Conservation (phyloP, 2,888 invertebrate genomes). For the Trileptium ribeirensis region DNA sequence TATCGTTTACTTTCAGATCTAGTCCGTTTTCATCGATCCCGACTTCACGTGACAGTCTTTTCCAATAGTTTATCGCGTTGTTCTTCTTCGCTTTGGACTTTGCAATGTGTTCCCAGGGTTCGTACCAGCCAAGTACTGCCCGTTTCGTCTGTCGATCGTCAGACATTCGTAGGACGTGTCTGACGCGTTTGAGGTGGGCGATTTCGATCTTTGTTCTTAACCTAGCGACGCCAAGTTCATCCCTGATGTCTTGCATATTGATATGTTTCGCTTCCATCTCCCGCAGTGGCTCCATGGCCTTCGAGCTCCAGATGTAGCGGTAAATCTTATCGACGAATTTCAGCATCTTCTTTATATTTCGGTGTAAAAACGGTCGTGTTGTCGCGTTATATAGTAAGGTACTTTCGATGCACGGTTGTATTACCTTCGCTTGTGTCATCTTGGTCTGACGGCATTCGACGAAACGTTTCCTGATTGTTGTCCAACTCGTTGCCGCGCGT, state of each 20-base stretch:
- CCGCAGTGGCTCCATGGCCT: not conserved
- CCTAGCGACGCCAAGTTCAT: not conserved
- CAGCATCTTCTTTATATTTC: too few relatives aligned
- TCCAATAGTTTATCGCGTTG: not conserved
- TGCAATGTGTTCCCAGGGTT: not conserved
- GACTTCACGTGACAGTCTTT: not conserved
- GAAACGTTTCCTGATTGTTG: not conserved
- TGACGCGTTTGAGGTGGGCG: not conserved
- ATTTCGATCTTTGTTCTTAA: not conserved
- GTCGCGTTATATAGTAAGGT: not conserved
- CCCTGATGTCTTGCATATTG: not conserved
- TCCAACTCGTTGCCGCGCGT: not conserved
- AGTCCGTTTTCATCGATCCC: not conserved
- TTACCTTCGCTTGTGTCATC: not conserved
- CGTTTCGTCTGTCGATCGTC: not conserved
- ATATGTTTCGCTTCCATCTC: not conserved
- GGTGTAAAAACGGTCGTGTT: not conserved
- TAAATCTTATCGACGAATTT: too few relatives aligned
- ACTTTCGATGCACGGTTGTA: not conserved
- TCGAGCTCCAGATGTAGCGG: too few relatives aligned
- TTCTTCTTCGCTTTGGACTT: not conserved
- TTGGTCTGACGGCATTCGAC: not conserved
- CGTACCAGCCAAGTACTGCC: too few relatives aligned
- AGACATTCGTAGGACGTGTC: not conserved
- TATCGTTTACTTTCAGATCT: not conserved